These are phyloP conservation scores for Lochmaea crataegi DNA, from an alignment of 2,888 invertebrate species.

Conservation along the genomic window DNA sequence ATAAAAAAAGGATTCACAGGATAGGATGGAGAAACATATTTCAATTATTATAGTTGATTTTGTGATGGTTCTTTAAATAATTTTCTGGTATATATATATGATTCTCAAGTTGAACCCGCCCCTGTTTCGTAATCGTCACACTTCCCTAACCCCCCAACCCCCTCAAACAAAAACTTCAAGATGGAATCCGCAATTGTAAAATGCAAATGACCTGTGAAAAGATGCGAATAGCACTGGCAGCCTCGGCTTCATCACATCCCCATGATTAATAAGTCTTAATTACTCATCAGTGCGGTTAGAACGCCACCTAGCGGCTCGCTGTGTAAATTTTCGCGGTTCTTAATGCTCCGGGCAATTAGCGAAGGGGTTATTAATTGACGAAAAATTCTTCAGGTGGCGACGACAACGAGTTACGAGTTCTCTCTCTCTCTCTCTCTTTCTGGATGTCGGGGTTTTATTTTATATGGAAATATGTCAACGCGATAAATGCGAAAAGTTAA, in stretches of 20 bases:
- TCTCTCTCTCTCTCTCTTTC: not conserved
- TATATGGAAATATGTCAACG: constrained; percentile 40
- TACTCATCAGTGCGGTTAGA: constrained; percentile 39
- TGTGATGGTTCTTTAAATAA: no score
- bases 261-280: constrained; percentile 57
- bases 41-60: no score
- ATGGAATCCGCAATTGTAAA: constrained; percentile 63
- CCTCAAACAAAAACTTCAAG: constrained; percentile 60
- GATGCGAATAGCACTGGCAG: constrained; percentile 44
- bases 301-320: constrained; percentile 35
- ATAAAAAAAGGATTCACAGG: no score
- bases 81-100: no score
- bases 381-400: constrained; percentile 62
- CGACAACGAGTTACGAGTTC: constrained; percentile 29
- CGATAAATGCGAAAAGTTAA: constrained; percentile 28
- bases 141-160: not conserved
- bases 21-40: no score
- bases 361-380: constrained; percentile 60
- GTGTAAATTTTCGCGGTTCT: constrained; percentile 20
- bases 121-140: no score
- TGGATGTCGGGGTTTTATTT: constrained; percentile 28
- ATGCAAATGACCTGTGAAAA: constrained; percentile 66
- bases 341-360: constrained; percentile 31
- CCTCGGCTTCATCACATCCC: constrained; percentile 51
- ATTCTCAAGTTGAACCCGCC: no score